phyloP scores from a whole-genome alignment of 2,113 vertebrate species.

The Dipodomys stephensi region DNA sequence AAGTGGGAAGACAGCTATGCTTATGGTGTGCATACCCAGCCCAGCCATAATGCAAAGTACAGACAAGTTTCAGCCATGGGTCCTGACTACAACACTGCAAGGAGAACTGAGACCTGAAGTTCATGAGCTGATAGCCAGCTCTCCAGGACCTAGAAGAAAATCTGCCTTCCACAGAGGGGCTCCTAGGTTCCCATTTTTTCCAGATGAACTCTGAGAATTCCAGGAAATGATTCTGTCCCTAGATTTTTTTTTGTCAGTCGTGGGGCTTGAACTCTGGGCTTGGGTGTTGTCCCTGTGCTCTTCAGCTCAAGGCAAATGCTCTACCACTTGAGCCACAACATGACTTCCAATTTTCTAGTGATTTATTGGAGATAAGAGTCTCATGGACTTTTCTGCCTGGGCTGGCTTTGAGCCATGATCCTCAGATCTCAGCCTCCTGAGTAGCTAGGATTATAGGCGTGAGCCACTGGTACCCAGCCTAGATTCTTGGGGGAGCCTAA shows the following conservation, averaged over 20 bases:
- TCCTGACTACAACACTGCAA: not conserved
- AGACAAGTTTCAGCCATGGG: not conserved
- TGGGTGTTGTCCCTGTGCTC: too few relatives aligned
- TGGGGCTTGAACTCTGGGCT: too few relatives aligned
- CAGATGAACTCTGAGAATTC: not conserved
- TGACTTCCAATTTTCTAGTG: too few relatives aligned
- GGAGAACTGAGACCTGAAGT: not conserved
- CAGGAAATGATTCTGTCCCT: not conserved
- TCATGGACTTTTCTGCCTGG: too few relatives aligned
- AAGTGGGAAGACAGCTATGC: not conserved
- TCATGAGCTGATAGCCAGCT: not conserved
- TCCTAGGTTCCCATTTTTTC: not conserved
- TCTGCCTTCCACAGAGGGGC: not conserved
- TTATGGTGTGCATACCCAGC: not conserved
- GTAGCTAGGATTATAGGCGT: too few relatives aligned
- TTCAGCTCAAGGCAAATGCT: too few relatives aligned
- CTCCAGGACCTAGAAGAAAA: too few relatives aligned
- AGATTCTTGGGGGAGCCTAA: not conserved
- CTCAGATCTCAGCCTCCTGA: too few relatives aligned
- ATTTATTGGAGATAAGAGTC: too few relatives aligned
- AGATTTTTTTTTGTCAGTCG: not conserved
- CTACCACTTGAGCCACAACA: too few relatives aligned
- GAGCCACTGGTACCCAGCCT: too few relatives aligned
- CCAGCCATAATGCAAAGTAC: not conserved
- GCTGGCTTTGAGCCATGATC: too few relatives aligned